Conservation (phyloP, 2,113 vertebrate genomes). For the Dromiciops gliroides region DNA sequence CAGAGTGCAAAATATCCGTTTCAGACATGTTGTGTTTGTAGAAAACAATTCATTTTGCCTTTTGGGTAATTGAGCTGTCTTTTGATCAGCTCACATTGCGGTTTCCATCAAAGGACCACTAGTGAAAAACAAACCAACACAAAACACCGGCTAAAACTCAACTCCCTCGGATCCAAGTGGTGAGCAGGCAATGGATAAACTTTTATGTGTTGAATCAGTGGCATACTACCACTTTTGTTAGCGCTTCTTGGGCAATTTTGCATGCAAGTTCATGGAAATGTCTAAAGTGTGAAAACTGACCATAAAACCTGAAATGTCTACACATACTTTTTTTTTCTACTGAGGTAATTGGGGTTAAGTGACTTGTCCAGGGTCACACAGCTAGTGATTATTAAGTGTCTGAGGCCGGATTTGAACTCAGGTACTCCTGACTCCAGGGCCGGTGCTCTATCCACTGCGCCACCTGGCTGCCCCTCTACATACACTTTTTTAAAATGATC, state of each 20-base stretch:
- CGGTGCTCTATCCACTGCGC: too few species aligned
- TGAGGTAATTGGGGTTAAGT: too few species aligned
- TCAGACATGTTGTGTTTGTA: not conserved
- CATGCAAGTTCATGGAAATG: not conserved
- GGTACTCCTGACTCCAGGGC: too few species aligned
- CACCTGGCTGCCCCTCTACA: too few species aligned
- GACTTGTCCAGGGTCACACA: too few species aligned
- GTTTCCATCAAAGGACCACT: not conserved
- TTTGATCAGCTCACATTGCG: not conserved
- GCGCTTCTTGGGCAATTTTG: not conserved
- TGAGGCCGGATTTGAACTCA: too few species aligned
- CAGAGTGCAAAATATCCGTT: not conserved
- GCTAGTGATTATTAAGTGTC: too few species aligned
- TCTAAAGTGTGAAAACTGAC: not conserved
- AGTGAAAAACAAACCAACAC: not conserved
- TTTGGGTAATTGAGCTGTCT: not conserved
- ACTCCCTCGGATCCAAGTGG: not conserved
- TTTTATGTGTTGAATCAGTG: not conserved
- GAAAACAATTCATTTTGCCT: conserved; percentile 34
- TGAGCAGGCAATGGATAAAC: not conserved
- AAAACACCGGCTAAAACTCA: not conserved
- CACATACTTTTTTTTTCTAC: too few species aligned
- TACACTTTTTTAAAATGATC: too few species aligned
- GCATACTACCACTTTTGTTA: not conserved
- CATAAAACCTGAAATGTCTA: not conserved